A percentile compares a stretch with the other conserved stretches of the same genome.
phyloP scores from a whole-genome alignment of 1,140 invertebrate genomes.

The Trichoplusia ni region DNA sequence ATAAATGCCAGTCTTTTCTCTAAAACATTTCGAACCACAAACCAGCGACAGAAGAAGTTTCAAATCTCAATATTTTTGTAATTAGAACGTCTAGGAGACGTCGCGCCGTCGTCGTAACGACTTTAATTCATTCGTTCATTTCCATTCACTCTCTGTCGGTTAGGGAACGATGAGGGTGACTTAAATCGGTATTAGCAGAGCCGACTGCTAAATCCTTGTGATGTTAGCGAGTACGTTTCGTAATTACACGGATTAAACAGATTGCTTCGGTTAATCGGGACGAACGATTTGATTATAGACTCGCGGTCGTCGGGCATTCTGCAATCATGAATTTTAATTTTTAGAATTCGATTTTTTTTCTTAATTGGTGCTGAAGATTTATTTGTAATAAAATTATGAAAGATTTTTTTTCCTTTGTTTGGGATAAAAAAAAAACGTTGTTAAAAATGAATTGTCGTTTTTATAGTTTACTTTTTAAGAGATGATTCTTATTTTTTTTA shows the following conservation, averaged over 20 bases:
- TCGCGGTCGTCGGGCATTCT: slow-evolving; percentile 18
- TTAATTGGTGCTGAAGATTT: not conserved
- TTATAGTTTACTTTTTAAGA: too few species aligned
- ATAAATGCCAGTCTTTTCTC: not conserved
- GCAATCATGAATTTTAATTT: not conserved
- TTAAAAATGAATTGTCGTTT: too few species aligned
- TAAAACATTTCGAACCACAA: not conserved
- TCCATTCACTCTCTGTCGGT: slow-evolving; percentile 55
- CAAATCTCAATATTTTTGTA: slow-evolving; percentile 57
- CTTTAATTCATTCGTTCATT: slow-evolving; percentile 65
- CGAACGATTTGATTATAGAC: slow-evolving; percentile 41
- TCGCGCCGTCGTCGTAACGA: slow-evolving; percentile 45
- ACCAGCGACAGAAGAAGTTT: not conserved
- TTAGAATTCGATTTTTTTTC: not conserved
- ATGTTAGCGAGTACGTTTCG: slow-evolving; percentile 61
- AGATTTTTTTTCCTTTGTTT: too few species aligned
- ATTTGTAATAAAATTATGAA: too few species aligned
- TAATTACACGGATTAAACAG: slow-evolving; percentile 62
- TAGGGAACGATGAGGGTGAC: slow-evolving; percentile 44
- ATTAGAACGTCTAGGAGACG: slow-evolving; percentile 48
- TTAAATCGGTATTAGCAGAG: slow-evolving; percentile 61
- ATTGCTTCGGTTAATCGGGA: slow-evolving; percentile 58
- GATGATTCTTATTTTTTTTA: too few species aligned
- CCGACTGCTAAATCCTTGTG: slow-evolving; percentile 53
- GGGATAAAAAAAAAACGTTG: too few species aligned